Percentiles rank a stretch among this genome's conserved stretches.
Conservation (phyloP, 2,888 invertebrate genomes). For the Sminthurides aquaticus region DNA sequence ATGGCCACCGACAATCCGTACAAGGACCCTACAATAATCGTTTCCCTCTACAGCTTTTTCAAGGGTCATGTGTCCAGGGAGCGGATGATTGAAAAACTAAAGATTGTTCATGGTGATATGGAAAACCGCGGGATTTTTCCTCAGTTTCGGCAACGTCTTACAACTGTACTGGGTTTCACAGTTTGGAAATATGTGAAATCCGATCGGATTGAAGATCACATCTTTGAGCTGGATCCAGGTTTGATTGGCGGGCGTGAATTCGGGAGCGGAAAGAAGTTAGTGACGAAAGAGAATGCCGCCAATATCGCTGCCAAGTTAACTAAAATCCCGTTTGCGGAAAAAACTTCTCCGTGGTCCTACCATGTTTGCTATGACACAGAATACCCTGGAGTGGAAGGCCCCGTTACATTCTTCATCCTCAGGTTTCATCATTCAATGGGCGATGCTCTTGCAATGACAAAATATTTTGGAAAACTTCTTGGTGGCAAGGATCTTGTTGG, state of each 20-base stretch:
- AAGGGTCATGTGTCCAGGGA: neutral
- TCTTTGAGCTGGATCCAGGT: neutral
- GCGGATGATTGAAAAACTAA: neutral
- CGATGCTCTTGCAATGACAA: neutral
- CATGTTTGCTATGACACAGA: neutral
- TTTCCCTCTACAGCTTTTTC: neutral
- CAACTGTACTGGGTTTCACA: neutral
- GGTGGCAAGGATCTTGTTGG: neutral
- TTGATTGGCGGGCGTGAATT: neutral
- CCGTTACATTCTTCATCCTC: neutral
- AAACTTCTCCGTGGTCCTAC: neutral
- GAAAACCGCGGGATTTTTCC: neutral
- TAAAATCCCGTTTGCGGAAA: neutral
- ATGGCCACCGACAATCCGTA: neutral
- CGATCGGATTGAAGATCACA: neutral
- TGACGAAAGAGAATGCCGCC: neutral
- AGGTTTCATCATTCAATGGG: neutral
- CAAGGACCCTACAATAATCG: neutral
- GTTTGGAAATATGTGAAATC: neutral
- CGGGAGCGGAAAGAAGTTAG: neutral
- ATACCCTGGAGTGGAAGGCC: too few species aligned
- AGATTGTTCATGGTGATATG: neutral
- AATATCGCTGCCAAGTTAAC: neutral
- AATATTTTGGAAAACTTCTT: neutral
- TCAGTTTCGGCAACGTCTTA: neutral